Evolutionary conservation across 1,140 invertebrate species (phyloP).

Genomic region (Semibalanus balanoides): DNA sequence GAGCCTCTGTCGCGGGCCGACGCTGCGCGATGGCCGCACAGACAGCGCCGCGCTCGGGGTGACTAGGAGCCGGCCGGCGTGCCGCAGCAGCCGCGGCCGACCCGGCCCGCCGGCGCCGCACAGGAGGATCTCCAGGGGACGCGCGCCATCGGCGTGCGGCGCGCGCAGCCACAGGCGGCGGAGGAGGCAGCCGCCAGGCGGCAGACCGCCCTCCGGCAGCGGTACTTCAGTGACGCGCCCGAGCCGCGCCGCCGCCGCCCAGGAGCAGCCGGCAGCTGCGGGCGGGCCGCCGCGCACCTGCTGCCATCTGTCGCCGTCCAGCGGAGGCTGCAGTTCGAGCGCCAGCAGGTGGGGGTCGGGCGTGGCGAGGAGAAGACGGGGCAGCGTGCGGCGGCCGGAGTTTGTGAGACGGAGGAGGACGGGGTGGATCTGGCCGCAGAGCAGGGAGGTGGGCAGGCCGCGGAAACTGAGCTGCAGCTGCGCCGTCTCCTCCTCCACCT

Average conservation of each 20-base stretch:
- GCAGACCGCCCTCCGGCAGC: background rate
- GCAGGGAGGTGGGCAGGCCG: background rate
- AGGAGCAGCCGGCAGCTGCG: background rate
- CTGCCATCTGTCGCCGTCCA: background rate
- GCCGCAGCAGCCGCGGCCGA: background rate
- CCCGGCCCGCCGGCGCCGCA: background rate
- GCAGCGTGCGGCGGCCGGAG: background rate
- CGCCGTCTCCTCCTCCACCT: background rate
- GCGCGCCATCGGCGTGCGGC: background rate
- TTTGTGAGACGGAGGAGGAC: background rate
- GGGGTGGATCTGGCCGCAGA: background rate
- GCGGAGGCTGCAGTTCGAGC: background rate
- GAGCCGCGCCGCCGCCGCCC: too few relatives aligned
- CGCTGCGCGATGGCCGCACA: background rate
- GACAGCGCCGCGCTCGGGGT: background rate
- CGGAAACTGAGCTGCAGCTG: background rate
- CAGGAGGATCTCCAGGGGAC: background rate
- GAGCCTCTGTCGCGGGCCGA: background rate
- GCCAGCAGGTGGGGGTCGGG: background rate
- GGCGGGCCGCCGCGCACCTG: too few relatives aligned
- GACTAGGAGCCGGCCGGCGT: background rate
- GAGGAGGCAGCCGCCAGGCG: background rate
- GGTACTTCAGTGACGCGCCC: background rate
- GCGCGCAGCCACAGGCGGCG: background rate
- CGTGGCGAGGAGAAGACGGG: background rate